A percentile compares a stretch with the other conserved stretches of the same genome.
Evolutionary conservation across 2,113 vertebrate genomes (phyloP).

Genomic region (Dendrocopos noguchii): DNA sequence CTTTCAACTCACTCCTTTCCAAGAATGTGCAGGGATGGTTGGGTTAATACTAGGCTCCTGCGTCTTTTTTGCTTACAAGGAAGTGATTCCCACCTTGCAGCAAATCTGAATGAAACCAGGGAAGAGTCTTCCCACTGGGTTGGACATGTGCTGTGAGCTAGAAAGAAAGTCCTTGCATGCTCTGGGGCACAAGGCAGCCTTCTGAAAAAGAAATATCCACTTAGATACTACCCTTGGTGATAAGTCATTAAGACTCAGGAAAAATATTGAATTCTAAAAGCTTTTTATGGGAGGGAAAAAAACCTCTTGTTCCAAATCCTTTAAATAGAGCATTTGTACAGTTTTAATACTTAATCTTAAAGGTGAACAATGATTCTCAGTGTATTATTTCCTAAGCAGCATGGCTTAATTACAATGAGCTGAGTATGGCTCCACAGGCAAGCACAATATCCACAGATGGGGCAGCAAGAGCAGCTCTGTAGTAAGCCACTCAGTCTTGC

Average conservation of each 20-base stretch:
- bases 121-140: background rate
- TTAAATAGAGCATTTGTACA: background rate
- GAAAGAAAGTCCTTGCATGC: background rate
- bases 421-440: background rate
- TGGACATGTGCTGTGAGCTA: background rate
- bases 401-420: background rate
- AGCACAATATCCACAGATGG: background rate
- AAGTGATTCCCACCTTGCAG: background rate
- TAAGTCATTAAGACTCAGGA: background rate
- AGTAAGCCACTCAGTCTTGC: accelerated
- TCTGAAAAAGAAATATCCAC: background rate
- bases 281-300: background rate
- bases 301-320: background rate
- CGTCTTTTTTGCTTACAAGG: background rate
- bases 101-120: background rate
- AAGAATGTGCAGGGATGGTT: background rate
- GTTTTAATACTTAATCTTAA: background rate
- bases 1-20: background rate
- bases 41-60: background rate
- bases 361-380: background rate
- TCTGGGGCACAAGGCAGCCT: background rate
- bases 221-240: background rate
- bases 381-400: background rate
- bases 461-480: background rate
- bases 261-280: background rate